Evolutionary conservation across 2,113 vertebrate species (phyloP).

Genomic region (Gobio gobio): DNA sequence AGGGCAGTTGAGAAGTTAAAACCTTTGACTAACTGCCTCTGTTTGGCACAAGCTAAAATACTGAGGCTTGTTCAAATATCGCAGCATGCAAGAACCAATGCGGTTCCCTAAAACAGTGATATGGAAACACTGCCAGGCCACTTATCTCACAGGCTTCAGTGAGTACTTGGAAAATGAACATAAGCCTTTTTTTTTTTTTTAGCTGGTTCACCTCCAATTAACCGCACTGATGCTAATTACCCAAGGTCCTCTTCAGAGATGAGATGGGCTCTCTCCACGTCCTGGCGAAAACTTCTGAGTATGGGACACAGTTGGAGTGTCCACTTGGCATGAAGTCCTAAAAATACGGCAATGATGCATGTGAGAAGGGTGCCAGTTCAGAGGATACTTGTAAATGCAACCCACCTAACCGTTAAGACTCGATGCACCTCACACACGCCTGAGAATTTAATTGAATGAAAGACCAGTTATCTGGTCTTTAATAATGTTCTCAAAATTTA

Average conservation of each 20-base stretch:
- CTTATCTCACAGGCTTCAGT: constrained; percentile 19
- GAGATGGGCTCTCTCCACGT: constrained; percentile 35
- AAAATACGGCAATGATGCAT: constrained; percentile 33
- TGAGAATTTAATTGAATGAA: background rate
- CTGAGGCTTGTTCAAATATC: background rate
- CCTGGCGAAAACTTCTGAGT: constrained; percentile 40
- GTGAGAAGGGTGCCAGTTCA: constrained; percentile 32
- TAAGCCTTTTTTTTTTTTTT: constrained; percentile 36
- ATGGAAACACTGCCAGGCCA: constrained; percentile 6
- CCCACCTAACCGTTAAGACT: constrained; percentile 2
- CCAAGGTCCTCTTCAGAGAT: constrained; percentile 58
- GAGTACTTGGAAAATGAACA: constrained; percentile 5
- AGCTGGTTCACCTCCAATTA: constrained; percentile 25
- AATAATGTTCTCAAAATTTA: too few relatives aligned
- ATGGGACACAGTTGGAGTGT: constrained; percentile 35
- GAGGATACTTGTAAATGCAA: constrained; percentile 25
- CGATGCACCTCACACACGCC: constrained; percentile 12
- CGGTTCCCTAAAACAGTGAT: constrained; percentile 27
- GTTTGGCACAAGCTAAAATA: background rate
- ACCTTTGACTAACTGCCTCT: background rate
- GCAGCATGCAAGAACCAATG: background rate
- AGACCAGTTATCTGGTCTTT: too few relatives aligned
- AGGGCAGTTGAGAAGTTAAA: background rate
- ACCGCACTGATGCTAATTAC: constrained; percentile 55
- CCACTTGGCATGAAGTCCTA: constrained; percentile 30